Evolutionary conservation across 2,113 vertebrate species (phyloP), one percentile per base, ranked within the genome.

Genomic region (Tursiops truncatus): DNA sequence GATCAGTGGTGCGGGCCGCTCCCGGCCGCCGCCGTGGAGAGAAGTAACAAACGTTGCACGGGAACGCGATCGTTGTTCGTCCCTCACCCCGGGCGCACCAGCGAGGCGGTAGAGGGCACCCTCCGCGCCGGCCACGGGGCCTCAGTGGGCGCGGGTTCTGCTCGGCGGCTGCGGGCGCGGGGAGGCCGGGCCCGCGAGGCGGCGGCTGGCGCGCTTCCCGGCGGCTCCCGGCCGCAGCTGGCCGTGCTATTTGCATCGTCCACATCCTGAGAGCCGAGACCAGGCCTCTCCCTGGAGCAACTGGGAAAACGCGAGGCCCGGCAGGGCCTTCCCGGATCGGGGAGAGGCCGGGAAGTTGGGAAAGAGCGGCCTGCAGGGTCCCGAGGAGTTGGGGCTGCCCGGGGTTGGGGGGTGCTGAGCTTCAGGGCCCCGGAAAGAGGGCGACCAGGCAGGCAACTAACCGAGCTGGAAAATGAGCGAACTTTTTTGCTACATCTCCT

Each of bases 251-350:
- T 94, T 96, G 96, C 95, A 89, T 93, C 70, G 83, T 92, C 82
- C 87, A 77, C 95, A 95, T 96, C 97, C 97, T 96, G 97, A 94
- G 97, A 77, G 85, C 80, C 21, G 81, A 76, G 56, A 33, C 77
- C 41, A 33, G 87, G 74, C 83, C 91, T 63, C 77, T 62, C 92
- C 95, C 62, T 65, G 26, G 94, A 20, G 3, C 1, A 4, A 33
- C 41, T 9, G n/a, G 71, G 38, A 36, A 36, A 33, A 33, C 63
- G 23, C 67, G 65, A 60, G n/a, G 17, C 17, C 20, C 9, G 28
- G 11, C 41, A 3, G 83, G 36, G n/a, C 13, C 53, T 36, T 31
- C 41, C 65, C 5, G 68, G 50, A 11, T 12, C 36, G 3, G 81
- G 60, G 82, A 58, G 9, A 50, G 79, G 15, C 44, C 74, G 3